Conservation (phyloP, 2,797 vertebrate species). For the Sebastes oblongus region DNA sequence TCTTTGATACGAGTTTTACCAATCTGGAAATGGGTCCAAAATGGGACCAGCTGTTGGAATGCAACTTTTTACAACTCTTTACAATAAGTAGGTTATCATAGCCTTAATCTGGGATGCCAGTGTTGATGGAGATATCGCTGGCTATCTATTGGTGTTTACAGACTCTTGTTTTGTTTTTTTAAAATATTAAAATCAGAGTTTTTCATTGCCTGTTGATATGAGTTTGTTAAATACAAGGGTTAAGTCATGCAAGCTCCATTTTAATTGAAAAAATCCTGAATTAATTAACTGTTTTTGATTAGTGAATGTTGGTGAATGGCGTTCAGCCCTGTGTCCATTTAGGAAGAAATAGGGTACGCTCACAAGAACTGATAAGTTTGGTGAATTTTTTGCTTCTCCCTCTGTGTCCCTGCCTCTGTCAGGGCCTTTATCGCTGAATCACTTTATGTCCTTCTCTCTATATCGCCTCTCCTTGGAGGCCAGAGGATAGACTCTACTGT, state of each 20-base stretch:
- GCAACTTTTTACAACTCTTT: not conserved
- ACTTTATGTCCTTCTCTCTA: conserved; percentile 24
- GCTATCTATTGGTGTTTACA: not conserved
- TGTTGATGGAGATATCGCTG: not conserved
- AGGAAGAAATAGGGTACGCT: not conserved
- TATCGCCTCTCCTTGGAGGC: conserved; percentile 48
- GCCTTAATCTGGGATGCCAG: not conserved
- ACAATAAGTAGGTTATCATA: not conserved
- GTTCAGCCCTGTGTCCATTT: not conserved
- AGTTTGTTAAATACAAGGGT: not conserved
- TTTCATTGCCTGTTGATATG: not conserved
- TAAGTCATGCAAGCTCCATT: not conserved
- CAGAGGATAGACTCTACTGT: conserved; percentile 47
- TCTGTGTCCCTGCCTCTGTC: conserved; percentile 1
- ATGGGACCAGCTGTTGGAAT: not conserved
- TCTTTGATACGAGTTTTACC: not conserved
- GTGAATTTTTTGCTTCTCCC: not conserved
- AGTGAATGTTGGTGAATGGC: not conserved
- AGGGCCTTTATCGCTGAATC: conserved; percentile 15
- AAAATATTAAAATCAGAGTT: not conserved
- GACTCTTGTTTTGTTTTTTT: not conserved
- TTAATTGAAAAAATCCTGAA: not conserved
- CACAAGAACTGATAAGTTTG: not conserved
- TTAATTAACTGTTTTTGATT: not conserved
- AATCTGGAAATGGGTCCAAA: not conserved